Conservation (phyloP, 1,140 invertebrate species). For the Sitobion miscanthi region DNA sequence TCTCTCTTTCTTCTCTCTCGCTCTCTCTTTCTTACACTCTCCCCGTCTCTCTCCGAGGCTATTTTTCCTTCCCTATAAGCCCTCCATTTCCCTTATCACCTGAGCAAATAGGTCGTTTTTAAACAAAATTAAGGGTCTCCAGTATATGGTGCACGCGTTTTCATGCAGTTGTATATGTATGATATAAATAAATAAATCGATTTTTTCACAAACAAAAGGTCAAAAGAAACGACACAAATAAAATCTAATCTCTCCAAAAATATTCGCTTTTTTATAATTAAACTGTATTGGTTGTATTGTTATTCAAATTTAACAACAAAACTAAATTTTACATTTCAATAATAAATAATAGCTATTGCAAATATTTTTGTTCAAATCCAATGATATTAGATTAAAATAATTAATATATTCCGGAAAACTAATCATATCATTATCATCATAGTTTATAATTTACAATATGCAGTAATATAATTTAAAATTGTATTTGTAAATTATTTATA, state of each 20-base stretch:
- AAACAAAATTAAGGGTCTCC: slow-evolving; percentile 51
- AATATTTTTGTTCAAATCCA: not conserved
- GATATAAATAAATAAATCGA: not conserved
- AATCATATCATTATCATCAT: too few species aligned
- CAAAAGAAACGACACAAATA: not conserved
- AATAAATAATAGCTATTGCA: not conserved
- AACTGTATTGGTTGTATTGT: not conserved
- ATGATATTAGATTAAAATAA: not conserved
- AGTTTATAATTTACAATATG: too few species aligned
- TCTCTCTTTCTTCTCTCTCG: not conserved
- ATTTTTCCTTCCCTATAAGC: slow-evolving; percentile 8
- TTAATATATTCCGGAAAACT: not conserved
- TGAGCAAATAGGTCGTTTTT: slow-evolving; percentile 44
- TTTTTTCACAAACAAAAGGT: not conserved
- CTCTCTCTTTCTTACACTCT: not conserved
- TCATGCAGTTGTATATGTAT: not conserved
- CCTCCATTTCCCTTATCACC: slow-evolving; percentile 47
- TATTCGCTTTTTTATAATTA: not conserved
- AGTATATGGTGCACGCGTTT: not conserved
- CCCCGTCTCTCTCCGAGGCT: not conserved
- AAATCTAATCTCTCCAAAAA: not conserved
- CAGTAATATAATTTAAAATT: too few species aligned
- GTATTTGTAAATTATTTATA: not conserved
- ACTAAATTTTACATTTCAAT: not conserved
- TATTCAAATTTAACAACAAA: not conserved